Conservation (phyloP, 2,797 vertebrate species). For the Pseudotriccus pelzelni region DNA sequence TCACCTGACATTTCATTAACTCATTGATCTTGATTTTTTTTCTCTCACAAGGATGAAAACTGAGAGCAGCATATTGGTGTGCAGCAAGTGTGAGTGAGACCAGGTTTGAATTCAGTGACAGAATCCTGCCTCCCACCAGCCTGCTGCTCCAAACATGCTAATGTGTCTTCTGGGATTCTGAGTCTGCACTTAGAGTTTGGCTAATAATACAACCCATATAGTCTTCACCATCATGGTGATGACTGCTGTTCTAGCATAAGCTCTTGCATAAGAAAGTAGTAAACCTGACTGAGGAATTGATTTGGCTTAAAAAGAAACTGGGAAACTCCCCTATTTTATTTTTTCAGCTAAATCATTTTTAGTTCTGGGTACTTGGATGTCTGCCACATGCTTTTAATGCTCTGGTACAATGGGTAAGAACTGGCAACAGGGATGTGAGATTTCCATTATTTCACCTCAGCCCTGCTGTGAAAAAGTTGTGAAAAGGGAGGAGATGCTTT, state of each 20-base stretch:
- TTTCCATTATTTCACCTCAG: background rate
- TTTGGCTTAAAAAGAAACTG: background rate
- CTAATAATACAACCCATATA: background rate
- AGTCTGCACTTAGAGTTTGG: background rate
- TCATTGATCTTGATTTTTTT: constrained; percentile 7
- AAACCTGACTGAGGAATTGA: background rate
- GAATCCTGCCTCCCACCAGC: background rate
- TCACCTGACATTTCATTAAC: constrained; percentile 31
- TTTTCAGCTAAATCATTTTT: background rate
- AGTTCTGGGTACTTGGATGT: background rate
- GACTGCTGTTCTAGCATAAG: background rate
- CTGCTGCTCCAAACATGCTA: background rate
- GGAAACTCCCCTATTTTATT: background rate
- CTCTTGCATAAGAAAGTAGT: background rate
- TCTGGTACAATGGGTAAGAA: background rate
- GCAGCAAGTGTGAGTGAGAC: background rate
- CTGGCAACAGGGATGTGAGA: background rate
- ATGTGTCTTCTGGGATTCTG: background rate
- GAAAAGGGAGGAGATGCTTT: background rate
- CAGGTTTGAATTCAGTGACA: background rate
- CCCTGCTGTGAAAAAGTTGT: background rate
- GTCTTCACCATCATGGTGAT: background rate
- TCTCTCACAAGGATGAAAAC: constrained; percentile 5
- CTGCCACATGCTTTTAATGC: background rate
- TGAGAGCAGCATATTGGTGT: background rate